Base-by-base conservation (phyloP, 2,797 vertebrate genomes). In the Mormyrus proboscirostris region DNA sequence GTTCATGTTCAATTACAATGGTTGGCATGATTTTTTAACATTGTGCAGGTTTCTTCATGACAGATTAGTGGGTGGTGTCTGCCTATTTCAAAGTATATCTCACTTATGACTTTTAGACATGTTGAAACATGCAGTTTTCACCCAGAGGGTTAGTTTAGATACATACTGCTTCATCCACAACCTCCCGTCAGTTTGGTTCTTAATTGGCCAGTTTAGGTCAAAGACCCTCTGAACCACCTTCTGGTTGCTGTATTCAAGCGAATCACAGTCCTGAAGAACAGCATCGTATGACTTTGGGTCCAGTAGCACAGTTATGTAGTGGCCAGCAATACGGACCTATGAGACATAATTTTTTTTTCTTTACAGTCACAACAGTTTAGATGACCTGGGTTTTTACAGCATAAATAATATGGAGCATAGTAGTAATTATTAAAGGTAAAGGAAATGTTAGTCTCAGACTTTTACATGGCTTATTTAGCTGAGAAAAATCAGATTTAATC, bases 221-320 rank as follows among this genome's bases (percentile, higher is more conserved):
- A 98, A 98, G 89, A 97, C 94, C 89, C 89, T 94, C 62, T 97
- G 90, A 92, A 97, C 93, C 69, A 98, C 92, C 90, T 93, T 88
- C 44, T 91, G 65, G 25, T 94, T 95, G 14, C 92, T 95, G 25
- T 91, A 95, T 91, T 97, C 95, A 88, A 98, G 90, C 7, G 65
- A 90, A 10, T 87, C 82, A 0, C 94, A 93, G 91, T 97, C 97
- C 89, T 94, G 92, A n/a, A 97, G 93, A 85, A 98, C 95, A 0
- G 84, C 10, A 8, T 98, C 96, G 0, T 97, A 97, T 53, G 96
- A 96, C 90, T 95, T 94, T 0, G 97, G 96, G 88, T 99, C 98
- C 94, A 99, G 90, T 88, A 99, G 93, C 55, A 98, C 94, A 0
- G 97, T 98, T 89, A 99, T 55, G 0, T 96, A 97, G 49, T 89